Base-by-base conservation (phyloP, 2,888 invertebrate genomes). In the Rotaria sp. region DNA sequence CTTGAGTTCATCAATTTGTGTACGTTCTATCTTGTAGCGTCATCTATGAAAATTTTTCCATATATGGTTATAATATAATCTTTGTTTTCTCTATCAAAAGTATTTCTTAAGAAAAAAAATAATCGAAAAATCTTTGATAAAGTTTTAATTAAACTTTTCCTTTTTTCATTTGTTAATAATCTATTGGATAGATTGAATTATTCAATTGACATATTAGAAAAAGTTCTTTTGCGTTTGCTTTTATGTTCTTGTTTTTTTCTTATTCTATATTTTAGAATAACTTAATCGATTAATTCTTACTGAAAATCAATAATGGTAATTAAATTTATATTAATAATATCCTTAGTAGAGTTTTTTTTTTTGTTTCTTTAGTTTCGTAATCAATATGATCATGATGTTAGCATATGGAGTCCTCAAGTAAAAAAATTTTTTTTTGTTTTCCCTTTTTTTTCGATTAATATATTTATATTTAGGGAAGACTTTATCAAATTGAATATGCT, bases 311-410 rank as follows among this genome's bases (percentile, higher is more conserved):
- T 7, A 38, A 67, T 67, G 67, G 67, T 67, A 67, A 35, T 35
- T 35, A 30, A 30, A 30, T 4, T 15, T 0, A 50, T 10, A 50
- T 0, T 50, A 50, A 50, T 50, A 50, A 4, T 1, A 18, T 50
- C 2, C 10, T 18, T 50, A 18, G 15, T 18, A 5, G 45, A 45
- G 10, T 30, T 21, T 7, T 3, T 35, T 38, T 7, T 15, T 8
- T 38, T 5, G 4, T 45, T n/a, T 15, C 3, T n/a, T 15, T 41
- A 93, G 99, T 99, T 99, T 92, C 94, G 99, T 86, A 99, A 99
- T 92, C 98, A 99, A 92, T 99, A 99, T 91, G 99, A 99, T 92
- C 97, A 96, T 91, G 99, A 99, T 92, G 99, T 99, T 87, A 98
- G 98, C 30, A 97, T 98, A 88, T 99, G 98, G 98, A 98, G 97